These are phyloP conservation scores for Ceriagrion tenellum DNA, from an alignment of 2,888 invertebrate species.

Conservation along the genomic window DNA sequence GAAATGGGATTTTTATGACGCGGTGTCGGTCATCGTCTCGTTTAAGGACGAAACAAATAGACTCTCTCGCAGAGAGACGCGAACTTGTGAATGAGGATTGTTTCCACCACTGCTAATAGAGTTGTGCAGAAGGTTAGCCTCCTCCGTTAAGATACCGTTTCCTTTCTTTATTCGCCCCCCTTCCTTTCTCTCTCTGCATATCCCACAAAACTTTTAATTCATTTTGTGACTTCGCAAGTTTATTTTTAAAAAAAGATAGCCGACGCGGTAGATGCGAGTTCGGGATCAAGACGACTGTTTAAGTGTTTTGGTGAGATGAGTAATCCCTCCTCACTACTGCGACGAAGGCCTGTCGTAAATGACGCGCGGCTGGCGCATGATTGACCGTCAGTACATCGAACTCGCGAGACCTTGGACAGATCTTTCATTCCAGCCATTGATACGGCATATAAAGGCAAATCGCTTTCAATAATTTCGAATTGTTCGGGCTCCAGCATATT, in stretches of 20 bases:
- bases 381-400: background rate
- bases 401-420: no score
- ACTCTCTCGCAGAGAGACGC: background rate
- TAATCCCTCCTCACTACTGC: background rate
- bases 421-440: no score
- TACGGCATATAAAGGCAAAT: no score
- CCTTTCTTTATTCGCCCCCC: background rate
- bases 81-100: background rate
- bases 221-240: no score
- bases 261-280: background rate
- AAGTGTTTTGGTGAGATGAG: background rate
- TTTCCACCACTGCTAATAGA: constrained; percentile 14
- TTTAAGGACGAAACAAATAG: constrained; percentile 17
- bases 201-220: no score
- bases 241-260: no score
- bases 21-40: background rate
- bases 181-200: background rate
- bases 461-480: no score
- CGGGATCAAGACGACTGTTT: background rate
- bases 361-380: background rate
- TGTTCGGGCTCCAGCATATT: no score
- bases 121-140: background rate
- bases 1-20: constrained; percentile 32
- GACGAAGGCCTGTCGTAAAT: background rate
- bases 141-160: background rate